Percentiles rank a stretch among this genome's conserved stretches.
These are phyloP conservation scores for Dascyllus trimaculatus DNA, from an alignment of 2,113 vertebrate genomes.

Conservation along the genomic window DNA sequence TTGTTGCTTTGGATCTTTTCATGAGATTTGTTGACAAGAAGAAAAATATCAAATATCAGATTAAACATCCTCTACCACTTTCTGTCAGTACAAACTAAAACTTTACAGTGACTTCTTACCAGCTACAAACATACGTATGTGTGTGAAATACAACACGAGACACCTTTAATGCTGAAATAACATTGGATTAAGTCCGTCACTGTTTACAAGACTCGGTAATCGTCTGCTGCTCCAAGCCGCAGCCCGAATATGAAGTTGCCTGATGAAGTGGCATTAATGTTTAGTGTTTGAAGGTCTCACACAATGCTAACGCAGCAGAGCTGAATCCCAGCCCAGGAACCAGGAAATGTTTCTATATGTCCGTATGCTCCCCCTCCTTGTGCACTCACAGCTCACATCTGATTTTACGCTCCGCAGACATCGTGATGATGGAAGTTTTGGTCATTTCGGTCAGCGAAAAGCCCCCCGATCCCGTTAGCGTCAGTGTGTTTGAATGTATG, in stretches of 20 bases:
- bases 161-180: neutral
- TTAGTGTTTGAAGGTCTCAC: neutral
- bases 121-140: no score
- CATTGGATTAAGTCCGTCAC: neutral
- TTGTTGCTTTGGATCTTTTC: no score
- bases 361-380: neutral
- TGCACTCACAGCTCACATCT: neutral
- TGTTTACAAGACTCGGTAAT: neutral
- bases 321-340: neutral
- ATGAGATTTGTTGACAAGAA: neutral
- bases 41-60: neutral
- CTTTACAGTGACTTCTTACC: neutral
- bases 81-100: neutral
- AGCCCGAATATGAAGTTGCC: neutral
- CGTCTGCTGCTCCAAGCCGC: neutral
- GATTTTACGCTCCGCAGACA: neutral
- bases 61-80: neutral
- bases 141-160: neutral
- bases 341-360: neutral
- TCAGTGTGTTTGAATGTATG: conserved; percentile 48
- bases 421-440: neutral
- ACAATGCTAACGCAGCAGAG: neutral
- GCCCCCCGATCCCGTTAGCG: conserved; percentile 21
- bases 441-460: neutral
- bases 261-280: neutral